Conservation (phyloP, 1,140 invertebrate genomes). For the Bombus turneri region DNA sequence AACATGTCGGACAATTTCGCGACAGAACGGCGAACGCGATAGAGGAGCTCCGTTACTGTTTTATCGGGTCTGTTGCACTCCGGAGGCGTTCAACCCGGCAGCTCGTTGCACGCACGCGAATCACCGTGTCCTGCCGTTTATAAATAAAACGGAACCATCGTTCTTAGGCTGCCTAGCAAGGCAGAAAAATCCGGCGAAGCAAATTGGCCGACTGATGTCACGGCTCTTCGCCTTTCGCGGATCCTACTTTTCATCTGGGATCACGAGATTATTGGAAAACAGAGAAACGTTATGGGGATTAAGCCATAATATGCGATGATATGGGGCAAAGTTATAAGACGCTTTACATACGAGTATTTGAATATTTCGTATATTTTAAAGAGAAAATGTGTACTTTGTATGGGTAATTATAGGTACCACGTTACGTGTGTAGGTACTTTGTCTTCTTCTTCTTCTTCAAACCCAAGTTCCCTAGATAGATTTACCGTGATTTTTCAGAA, state of each 20-base stretch:
- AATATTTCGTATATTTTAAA: no score
- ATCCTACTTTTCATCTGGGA: neutral
- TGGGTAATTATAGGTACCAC: no score
- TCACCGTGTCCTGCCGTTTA: constrained; percentile 27
- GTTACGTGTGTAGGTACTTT: no score
- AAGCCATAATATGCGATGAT: no score
- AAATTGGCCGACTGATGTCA: constrained; percentile 1
- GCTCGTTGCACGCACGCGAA: constrained; percentile 29
- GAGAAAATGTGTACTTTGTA: no score
- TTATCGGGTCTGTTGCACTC: constrained; percentile 30
- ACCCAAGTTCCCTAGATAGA: no score
- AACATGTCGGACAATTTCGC: neutral
- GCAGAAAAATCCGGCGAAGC: constrained; percentile 11
- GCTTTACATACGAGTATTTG: no score
- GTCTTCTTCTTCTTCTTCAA: no score
- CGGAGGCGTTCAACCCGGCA: constrained; percentile 32
- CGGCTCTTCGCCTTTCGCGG: neutral
- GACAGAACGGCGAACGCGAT: neutral
- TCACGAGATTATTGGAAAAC: no score
- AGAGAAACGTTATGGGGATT: no score
- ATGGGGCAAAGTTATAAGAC: no score
- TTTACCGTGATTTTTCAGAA: no score
- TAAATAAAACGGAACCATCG: constrained; percentile 30
- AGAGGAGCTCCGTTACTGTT: neutral
- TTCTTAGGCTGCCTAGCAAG: constrained; percentile 26